Base-by-base conservation (phyloP, 2,888 invertebrate species). In the Meandrusa payeni region DNA sequence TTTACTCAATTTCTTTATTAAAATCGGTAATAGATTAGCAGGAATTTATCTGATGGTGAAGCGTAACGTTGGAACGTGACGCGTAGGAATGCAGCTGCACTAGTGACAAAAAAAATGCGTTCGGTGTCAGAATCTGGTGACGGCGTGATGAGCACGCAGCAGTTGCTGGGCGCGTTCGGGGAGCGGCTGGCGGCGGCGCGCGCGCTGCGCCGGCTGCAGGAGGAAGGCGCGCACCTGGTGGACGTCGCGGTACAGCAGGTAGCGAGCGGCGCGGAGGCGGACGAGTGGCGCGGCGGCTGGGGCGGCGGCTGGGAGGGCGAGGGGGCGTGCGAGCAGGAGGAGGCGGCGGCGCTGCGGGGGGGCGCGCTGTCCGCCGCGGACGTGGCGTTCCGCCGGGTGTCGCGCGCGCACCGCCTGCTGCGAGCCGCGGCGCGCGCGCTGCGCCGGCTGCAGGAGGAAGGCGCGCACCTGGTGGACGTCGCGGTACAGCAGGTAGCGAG, bases 171-270 rank as follows among this genome's bases (percentile, higher is more conserved):
- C 48, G 94, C 93, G 70, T 92, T 95, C 60, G 92, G 93, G 3
- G 97, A 97, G 76, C 95, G 94, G 74, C 89, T 96, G 45, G 89
- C 93, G 6, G 93, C 93, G 1, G 94, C 95, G 0, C 82, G 91
- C 9, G 89, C 93, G 0, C 81, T 97, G 52, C 90, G 93, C 52
- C 88, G 89, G 36, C 78, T 92, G 41, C 94, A 89, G 74, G 71
- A 68, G 34, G 61, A 43, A 9, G 55, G 51, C 23, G 48, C 50
- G n/a, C 47, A 48, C 12, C 48, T 51, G 4, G 31, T 53, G 2
- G 71, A 74, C 34, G 63, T 65, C 0, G 77, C 76, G 13, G 52
- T 76, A 0, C 59, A 67, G 22, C 71, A 73, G 69, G 76, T 72
- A 22, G 40, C 44, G 10, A 6, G 11, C 11, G 41, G 33, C 9